Evolutionary conservation across 2,888 invertebrate genomes (phyloP).

Genomic region (Spilosoma lubricipeda): DNA sequence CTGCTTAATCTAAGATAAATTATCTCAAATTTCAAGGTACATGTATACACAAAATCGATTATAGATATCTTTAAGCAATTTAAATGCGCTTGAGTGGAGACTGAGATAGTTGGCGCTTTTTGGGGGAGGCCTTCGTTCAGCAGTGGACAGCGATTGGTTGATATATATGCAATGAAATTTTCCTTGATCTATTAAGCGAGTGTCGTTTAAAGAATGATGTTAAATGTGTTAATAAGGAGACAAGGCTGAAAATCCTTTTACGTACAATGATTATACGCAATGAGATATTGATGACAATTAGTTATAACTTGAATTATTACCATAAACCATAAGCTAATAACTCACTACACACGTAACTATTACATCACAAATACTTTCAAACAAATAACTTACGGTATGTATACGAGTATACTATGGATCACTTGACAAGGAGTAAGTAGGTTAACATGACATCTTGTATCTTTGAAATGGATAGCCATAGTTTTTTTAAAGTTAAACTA

Average conservation of each 20-base stretch:
- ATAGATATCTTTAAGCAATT: too few species aligned
- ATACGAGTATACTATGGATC: not conserved
- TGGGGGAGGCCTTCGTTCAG: too few species aligned
- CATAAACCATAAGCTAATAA: constrained; percentile 11
- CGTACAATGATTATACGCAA: not conserved
- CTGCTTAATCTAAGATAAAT: not conserved
- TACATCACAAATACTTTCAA: constrained; percentile 9
- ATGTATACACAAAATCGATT: not conserved
- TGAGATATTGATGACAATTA: constrained; percentile 5
- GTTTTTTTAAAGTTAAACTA: not conserved
- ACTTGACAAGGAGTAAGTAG: not conserved
- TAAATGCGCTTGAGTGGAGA: not conserved
- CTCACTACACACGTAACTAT: constrained; percentile 7
- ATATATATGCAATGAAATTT: not conserved
- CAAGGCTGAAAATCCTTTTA: not conserved
- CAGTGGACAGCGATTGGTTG: too few species aligned
- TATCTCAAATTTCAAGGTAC: not conserved
- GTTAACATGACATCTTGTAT: not conserved
- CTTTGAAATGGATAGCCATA: not conserved
- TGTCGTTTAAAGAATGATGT: not conserved
- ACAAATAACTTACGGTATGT: not conserved
- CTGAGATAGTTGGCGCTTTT: too few species aligned
- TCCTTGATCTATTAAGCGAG: not conserved
- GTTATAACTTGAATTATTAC: not conserved
- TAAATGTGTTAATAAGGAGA: not conserved